A percentile compares a stretch with the other conserved stretches of the same genome.
These are phyloP conservation scores for Catocala nupta DNA, from an alignment of 2,888 invertebrate species.

Conservation along the genomic window DNA sequence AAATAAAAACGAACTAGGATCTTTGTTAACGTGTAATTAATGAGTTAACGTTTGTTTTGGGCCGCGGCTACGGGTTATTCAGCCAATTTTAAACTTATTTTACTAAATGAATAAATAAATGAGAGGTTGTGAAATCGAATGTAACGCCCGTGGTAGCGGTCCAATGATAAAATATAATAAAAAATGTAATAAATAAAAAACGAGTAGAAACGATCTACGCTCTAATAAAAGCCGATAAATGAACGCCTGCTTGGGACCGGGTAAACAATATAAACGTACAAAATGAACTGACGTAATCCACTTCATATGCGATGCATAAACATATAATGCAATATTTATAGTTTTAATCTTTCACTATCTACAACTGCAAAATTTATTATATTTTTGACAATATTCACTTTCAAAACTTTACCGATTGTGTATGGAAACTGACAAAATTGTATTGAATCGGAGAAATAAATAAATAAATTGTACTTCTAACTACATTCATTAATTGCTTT, in stretches of 20 bases:
- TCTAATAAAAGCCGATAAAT: slow-evolving; percentile 66
- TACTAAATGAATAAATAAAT: slow-evolving; percentile 71
- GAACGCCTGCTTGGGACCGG: slow-evolving; percentile 80
- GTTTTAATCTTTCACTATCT: slow-evolving; percentile 40
- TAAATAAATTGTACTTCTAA: too few species aligned
- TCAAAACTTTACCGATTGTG: slow-evolving; percentile 22
- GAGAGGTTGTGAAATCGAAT: slow-evolving; percentile 84
- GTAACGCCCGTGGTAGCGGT: slow-evolving; percentile 70
- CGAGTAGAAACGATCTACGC: slow-evolving; percentile 72
- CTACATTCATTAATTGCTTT: too few species aligned
- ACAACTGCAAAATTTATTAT: slow-evolving; percentile 25
- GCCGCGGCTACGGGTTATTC: slow-evolving; percentile 71
- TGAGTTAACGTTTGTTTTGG: slow-evolving; percentile 68
- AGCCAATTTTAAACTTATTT: slow-evolving; percentile 83
- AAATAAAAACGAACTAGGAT: slow-evolving; percentile 83
- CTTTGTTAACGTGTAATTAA: slow-evolving; percentile 80
- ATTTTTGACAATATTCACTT: slow-evolving; percentile 35
- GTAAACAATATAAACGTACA: slow-evolving; percentile 69
- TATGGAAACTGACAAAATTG: slow-evolving; percentile 20
- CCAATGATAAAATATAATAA: slow-evolving; percentile 67
- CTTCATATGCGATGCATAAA: slow-evolving; percentile 40
- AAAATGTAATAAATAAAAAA: slow-evolving; percentile 70
- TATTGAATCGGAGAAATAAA: neutral
- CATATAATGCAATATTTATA: slow-evolving; percentile 39
- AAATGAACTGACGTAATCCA: slow-evolving; percentile 61